Base-by-base conservation (phyloP, 2,113 vertebrate species). In the Oncorhynchus keta region DNA sequence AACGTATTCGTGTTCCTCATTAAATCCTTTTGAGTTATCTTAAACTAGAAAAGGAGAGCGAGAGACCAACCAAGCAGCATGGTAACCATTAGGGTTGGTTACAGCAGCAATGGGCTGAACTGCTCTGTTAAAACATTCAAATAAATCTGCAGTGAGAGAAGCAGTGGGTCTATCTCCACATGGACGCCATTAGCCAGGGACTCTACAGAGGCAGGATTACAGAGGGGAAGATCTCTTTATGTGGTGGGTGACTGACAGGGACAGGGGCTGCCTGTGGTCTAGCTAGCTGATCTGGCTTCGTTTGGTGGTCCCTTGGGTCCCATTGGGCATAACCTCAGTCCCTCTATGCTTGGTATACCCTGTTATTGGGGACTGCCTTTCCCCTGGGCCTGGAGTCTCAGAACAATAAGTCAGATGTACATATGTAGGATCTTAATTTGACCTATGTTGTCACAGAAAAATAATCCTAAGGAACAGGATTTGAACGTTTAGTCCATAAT, bases 141-240 rank as follows among this genome's bases (percentile, higher is more conserved):
- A 39, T 39, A 39, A 9, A 8, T 8, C 39, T 39, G 39, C 39
- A 39, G 24, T 39, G 30, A 39, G 18, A 11, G 65, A 68, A 35
- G 71, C 22, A 74, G 65, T 62, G 86, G 4, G 20, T 7, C 70
- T 39, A 78, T 85, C 76, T 66, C 82, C 88, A 91, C 77, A 84
- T 88, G 84, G 83, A 64, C 70, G 3, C 66, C 59, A 87, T 88
- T 84, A 86, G 69, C 32, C 67, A 30, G 39, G 30, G 66, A 22
- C 68, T 69, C 16, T 20, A 69, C 68, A 74, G 57, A 77, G 30
- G 26, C 39, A 39, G 72, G 78, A 83, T 84, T 87, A 86, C 70
- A 86, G 80, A 72, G 79, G 77, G 71, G 69, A 72, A 74, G 49
- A 55, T 65, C 69, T 83, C 71, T 85, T 87, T 68, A 82, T 90